A percentile compares a stretch with the other conserved stretches of the same genome.
Conservation (phyloP, 2,797 vertebrate species). For the Tarsius wallacei region DNA sequence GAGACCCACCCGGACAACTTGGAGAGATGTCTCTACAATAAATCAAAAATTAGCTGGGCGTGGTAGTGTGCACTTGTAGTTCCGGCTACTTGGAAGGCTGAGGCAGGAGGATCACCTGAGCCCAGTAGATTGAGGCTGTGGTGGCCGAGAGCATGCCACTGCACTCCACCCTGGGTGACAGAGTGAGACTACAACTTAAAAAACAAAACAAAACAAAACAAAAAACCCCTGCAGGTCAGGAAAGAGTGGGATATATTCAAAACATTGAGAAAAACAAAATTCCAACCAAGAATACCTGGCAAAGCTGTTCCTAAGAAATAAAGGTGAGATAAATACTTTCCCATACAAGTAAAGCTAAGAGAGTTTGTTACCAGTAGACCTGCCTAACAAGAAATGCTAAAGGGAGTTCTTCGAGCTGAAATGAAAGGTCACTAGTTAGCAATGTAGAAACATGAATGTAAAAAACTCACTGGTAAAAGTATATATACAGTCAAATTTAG, state of each 20-base stretch:
- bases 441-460: neutral
- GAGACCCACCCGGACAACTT: too few relatives aligned
- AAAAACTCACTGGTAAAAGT: neutral
- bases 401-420: neutral
- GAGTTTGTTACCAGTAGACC: neutral
- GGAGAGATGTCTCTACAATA: too few relatives aligned
- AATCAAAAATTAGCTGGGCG: too few relatives aligned
- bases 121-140: too few relatives aligned
- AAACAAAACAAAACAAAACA: too few relatives aligned
- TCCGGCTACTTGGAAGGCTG: too few relatives aligned
- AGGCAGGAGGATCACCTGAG: too few relatives aligned
- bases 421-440: neutral
- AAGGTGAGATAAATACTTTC: neutral
- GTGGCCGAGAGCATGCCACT: too few relatives aligned
- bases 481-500: neutral
- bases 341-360: neutral
- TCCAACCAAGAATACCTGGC: neutral
- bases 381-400: neutral
- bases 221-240: neutral
- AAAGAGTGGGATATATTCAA: neutral
- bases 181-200: too few relatives aligned
- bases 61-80: too few relatives aligned
- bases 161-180: too few relatives aligned
- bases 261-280: neutral
- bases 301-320: neutral